Base-by-base conservation (phyloP, 2,113 vertebrate species). In the Martes martes region DNA sequence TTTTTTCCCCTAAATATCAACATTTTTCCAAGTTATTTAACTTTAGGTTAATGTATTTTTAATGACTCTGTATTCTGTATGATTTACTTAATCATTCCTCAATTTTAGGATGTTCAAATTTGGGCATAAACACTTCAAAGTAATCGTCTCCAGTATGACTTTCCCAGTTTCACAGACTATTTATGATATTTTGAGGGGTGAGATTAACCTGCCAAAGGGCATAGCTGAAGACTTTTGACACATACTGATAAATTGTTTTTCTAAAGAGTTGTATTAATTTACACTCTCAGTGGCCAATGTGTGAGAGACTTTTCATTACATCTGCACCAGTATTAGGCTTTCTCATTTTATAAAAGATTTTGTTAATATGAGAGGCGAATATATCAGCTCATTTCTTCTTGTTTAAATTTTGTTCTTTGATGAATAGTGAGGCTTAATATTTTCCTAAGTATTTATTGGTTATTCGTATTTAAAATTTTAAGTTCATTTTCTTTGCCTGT, bases 61-160 rank as follows among this genome's bases (percentile, higher is more conserved):
- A 96, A 83, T 96, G 78, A 91, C 6, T 83, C 59, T 91, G 33
- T 36, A 63, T 74, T 95, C 92, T 93, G 23, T 76, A 26, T 91
- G 69, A 97, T 92, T 97, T 97, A 65, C 16, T 81, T 95, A 97
- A 94, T 91, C 83, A 96, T 85, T 47, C 76, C 55, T 71, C 89
- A 94, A 47, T 76, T 95, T 98, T 76, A 94, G 5, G 73, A 85
- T 93, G 67, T 59, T 94, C 47, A 94, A 86, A 91, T 57, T 78
- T 3, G 63, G 39, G 8, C 57, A 33, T 85, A 92, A 71, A 2
- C 6, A 85, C 9, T 80, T 93, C 45, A 86, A 80, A 93, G 45
- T 91, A 67, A 28, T 24, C 24, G 45, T 87, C 55, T 52, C 15
- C 14, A 69, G 57, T 78, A 61, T 47, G 65, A 74, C 11, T 88